These are phyloP conservation scores for Synanceia verrucosa DNA, from an alignment of 2,797 vertebrate genomes.

Conservation along the genomic window DNA sequence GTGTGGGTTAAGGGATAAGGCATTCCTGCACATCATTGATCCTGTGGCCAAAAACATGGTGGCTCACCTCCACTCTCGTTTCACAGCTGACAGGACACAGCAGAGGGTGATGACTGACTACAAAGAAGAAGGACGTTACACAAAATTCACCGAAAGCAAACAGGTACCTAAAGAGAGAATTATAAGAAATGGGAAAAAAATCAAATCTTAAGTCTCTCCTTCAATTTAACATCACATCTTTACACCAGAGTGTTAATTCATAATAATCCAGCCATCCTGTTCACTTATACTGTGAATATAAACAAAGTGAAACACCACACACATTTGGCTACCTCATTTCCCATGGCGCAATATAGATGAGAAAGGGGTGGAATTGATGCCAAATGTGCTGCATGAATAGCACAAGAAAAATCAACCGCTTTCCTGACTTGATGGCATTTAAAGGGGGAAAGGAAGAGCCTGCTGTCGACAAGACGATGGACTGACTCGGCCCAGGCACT, in stretches of 20 bases:
- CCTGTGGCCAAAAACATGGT: conserved; percentile 49
- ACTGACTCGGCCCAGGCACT: conserved; percentile 53
- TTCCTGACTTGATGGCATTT: conserved; percentile 22
- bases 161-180: not conserved
- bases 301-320: conserved; percentile 42
- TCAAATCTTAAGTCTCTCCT: not conserved
- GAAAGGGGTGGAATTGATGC: not conserved
- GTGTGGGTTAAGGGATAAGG: conserved; percentile 70
- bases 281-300: conserved; percentile 24
- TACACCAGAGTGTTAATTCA: not conserved
- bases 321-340: conserved; percentile 28
- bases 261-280: not conserved
- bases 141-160: conserved; percentile 29
- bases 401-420: conserved; percentile 17
- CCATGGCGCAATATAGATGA: conserved; percentile 1
- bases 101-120: conserved; percentile 18
- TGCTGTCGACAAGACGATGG: conserved; percentile 30
- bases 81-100: conserved; percentile 40
- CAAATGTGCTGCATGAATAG: not conserved
- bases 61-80: conserved; percentile 40
- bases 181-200: not conserved
- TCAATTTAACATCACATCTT: not conserved
- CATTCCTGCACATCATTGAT: conserved; percentile 68
- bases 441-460: conserved; percentile 27
- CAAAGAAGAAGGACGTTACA: conserved; percentile 1